Conservation (phyloP, 2,888 invertebrate genomes). For the Cephus pulcher region DNA sequence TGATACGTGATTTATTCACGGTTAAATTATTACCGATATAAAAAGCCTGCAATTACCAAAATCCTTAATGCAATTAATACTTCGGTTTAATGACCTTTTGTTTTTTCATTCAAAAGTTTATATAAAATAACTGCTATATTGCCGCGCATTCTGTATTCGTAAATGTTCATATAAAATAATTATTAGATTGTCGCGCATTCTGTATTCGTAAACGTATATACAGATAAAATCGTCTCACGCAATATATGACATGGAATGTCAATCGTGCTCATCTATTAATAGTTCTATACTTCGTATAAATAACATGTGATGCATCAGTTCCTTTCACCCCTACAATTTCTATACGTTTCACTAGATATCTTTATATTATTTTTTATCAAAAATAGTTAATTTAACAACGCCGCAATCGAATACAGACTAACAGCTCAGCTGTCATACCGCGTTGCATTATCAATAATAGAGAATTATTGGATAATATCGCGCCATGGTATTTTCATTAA, state of each 20-base stretch:
- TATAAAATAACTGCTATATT: background rate
- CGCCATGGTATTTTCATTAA: too few relatives aligned
- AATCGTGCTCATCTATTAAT: background rate
- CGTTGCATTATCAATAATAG: background rate
- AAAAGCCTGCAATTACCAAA: background rate
- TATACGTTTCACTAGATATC: background rate
- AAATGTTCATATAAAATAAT: background rate
- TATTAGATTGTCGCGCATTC: background rate
- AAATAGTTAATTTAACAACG: background rate
- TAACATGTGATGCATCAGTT: background rate
- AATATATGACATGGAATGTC: background rate
- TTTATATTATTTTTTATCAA: background rate
- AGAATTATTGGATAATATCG: background rate
- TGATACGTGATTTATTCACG: background rate
- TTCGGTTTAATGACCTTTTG: background rate
- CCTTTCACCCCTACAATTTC: background rate
- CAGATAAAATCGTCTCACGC: background rate
- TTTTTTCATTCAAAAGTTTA: background rate
- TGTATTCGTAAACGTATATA: too few relatives aligned
- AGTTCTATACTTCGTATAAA: background rate
- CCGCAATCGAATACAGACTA: background rate
- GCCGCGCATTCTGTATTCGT: too few relatives aligned
- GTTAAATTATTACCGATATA: background rate
- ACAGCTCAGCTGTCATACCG: background rate
- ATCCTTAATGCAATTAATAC: background rate